Percentiles rank a stretch among this genome's conserved stretches.
Evolutionary conservation across 2,113 vertebrate species (phyloP).

Genomic region (Dicerorhinus sumatrensis): DNA sequence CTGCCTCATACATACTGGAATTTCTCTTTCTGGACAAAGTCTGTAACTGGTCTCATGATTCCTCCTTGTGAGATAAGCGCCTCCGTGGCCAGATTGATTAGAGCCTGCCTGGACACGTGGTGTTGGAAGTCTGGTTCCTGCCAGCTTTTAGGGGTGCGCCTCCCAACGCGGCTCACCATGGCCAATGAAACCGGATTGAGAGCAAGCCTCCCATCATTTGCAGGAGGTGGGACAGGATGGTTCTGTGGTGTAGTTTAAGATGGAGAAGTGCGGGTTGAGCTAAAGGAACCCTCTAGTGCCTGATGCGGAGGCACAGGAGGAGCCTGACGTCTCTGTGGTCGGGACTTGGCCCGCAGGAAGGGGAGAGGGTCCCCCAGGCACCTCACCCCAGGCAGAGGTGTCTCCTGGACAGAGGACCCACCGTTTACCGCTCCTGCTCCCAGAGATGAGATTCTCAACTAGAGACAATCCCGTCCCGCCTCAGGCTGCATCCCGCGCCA

Average conservation of each 20-base stretch:
- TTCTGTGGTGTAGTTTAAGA: not conserved
- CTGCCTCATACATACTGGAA: not conserved
- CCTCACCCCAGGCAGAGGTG: conserved; percentile 64
- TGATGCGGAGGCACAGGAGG: not conserved
- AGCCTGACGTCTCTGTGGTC: not conserved
- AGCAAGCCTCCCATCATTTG: not conserved
- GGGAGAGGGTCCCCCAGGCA: conserved; percentile 86
- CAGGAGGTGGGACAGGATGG: not conserved
- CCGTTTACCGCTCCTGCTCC: conserved; percentile 67
- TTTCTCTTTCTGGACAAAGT: not conserved
- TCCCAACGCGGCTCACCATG: not conserved
- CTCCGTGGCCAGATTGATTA: not conserved
- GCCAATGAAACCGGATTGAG: not conserved
- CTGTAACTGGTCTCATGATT: not conserved
- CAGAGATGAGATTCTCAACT: conserved; percentile 81
- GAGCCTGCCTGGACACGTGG: not conserved
- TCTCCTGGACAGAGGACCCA: conserved; percentile 88
- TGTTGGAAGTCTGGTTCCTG: not conserved
- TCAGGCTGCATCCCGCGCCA: conserved; percentile 88
- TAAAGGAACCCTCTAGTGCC: not conserved
- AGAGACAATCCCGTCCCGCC: conserved; percentile 88
- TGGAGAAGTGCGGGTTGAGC: not conserved
- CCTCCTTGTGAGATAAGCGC: not conserved
- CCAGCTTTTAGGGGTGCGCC: not conserved
- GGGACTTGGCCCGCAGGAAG: not conserved